Evolutionary conservation across 2,113 vertebrate species (phyloP), one percentile per base, ranked within the genome.

Genomic region (Felis catus): DNA sequence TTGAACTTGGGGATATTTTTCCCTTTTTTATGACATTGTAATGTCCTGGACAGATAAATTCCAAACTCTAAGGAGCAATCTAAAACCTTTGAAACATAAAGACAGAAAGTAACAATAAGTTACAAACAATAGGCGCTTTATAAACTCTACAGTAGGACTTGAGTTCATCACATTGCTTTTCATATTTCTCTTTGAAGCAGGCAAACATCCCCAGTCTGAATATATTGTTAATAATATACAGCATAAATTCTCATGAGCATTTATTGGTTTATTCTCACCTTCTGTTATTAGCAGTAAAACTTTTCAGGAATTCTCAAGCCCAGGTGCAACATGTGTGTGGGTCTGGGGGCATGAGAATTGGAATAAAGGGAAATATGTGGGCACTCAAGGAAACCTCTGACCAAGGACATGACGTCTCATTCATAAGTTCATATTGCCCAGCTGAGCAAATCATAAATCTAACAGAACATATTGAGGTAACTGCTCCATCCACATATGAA

Each of bases 41-140:
- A 97, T 97, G 96, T 96, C 97, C 92, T 97, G 90, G 51, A 97
- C 65, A 97, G 95, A 97, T 98, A 98, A 94, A 98, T 97, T 96
- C 87, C 73, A 97, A 96, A 96, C 97, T 97, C 96, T 70, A 92
- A 97, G 97, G 95, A 96, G 61, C 96, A 96, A 94, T 97, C 90
- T 88, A 79, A 97, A 95, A 90, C 87, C 92, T 97, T 92, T 98
- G 97, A 97, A 98, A 97, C 94, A 97, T 96, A 97, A 97, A 97
- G 76, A 92, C n/a, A 45, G 84, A 88, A 96, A 96, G 94, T 96
- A 97, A 97, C 98, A 98, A 96, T 97, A 93, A 96, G 92, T 95
- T 92, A 96, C 94, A 97, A 98, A 96, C 94, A 97, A 96, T 97
- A 96, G 70, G 58, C 92, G 94, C 96, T 96, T 97, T 98, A 53